phyloP scores from a whole-genome alignment of 1,140 invertebrate species.

The Cydia fagiglandana region DNA sequence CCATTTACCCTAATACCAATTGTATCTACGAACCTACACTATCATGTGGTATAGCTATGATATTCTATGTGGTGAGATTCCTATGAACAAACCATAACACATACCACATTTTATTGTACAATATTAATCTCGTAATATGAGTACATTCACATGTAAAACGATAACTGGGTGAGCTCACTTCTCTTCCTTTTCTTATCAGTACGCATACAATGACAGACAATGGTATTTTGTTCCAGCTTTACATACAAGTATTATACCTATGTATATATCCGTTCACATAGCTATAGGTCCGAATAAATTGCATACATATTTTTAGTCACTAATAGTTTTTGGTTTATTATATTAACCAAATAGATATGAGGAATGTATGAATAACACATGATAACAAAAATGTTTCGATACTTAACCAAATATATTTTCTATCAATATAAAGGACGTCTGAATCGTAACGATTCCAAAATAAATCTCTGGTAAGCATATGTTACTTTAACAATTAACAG shows the following conservation, averaged over 20 bases:
- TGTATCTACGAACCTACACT: slow-evolving; percentile 54
- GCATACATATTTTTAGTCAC: slow-evolving; percentile 18
- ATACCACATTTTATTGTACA: slow-evolving; percentile 29
- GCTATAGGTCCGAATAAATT: slow-evolving; percentile 23
- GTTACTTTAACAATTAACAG: slow-evolving; percentile 39
- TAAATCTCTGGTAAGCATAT: slow-evolving; percentile 32
- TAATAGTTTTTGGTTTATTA: slow-evolving; percentile 18
- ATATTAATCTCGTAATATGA: slow-evolving; percentile 22
- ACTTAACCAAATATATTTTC: slow-evolving; percentile 21
- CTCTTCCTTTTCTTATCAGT: slow-evolving; percentile 17
- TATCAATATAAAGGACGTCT: background rate
- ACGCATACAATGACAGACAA: slow-evolving; percentile 15
- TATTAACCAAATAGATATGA: slow-evolving; percentile 13
- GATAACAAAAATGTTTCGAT: slow-evolving; percentile 25
- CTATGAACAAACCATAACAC: slow-evolving; percentile 52
- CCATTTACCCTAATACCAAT: slow-evolving; percentile 52
- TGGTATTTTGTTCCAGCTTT: slow-evolving; percentile 22
- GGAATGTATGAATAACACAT: slow-evolving; percentile 33
- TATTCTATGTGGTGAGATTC: slow-evolving; percentile 66
- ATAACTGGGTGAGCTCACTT: slow-evolving; percentile 26
- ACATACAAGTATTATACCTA: background rate
- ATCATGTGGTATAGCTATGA: slow-evolving; percentile 53
- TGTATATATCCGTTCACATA: background rate
- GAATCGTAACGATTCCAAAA: slow-evolving; percentile 17
- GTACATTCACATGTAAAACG: slow-evolving; percentile 29